Percentiles rank a stretch among this genome's conserved stretches.
phyloP scores from a whole-genome alignment of 1,140 invertebrate genomes.

The Tetramorium parvispinum region DNA sequence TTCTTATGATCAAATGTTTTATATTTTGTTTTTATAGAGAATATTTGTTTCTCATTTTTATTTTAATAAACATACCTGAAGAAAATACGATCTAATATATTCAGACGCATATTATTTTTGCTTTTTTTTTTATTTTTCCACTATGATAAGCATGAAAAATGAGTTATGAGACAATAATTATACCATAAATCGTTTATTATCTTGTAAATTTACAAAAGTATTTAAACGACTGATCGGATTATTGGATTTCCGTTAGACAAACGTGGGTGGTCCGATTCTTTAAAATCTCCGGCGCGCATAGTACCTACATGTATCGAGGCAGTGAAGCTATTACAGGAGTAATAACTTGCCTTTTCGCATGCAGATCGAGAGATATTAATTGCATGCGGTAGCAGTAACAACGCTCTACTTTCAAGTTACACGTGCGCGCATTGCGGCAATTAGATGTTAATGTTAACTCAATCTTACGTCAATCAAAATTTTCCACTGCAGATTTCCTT shows the following conservation, averaged over 20 bases:
- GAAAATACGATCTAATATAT: not conserved
- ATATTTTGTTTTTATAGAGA: not conserved
- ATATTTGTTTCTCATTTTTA: not conserved
- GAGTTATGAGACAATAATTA: not conserved
- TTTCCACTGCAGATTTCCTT: constrained; percentile 31
- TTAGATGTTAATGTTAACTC: constrained; percentile 58
- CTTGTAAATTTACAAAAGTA: not conserved
- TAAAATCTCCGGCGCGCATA: not conserved
- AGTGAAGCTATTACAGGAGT: constrained; percentile 34
- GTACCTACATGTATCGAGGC: constrained; percentile 8
- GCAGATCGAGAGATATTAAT: constrained; percentile 61
- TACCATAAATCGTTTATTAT: not conserved
- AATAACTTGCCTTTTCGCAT: constrained; percentile 54
- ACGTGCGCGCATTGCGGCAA: constrained; percentile 55
- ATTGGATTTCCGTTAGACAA: not conserved
- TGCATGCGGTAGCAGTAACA: constrained; percentile 53
- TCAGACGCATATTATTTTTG: not conserved
- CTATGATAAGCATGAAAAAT: not conserved
- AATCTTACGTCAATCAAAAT: constrained; percentile 40
- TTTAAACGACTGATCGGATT: not conserved
- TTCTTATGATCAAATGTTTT: not conserved
- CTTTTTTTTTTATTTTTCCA: not conserved
- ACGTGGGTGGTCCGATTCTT: constrained; percentile 2
- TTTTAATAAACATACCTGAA: not conserved
- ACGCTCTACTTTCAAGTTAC: constrained; percentile 56